Evolutionary conservation across 2,113 vertebrate species (phyloP), one percentile per base, ranked within the genome.

Genomic region (Protomyctophum bolini): DNA sequence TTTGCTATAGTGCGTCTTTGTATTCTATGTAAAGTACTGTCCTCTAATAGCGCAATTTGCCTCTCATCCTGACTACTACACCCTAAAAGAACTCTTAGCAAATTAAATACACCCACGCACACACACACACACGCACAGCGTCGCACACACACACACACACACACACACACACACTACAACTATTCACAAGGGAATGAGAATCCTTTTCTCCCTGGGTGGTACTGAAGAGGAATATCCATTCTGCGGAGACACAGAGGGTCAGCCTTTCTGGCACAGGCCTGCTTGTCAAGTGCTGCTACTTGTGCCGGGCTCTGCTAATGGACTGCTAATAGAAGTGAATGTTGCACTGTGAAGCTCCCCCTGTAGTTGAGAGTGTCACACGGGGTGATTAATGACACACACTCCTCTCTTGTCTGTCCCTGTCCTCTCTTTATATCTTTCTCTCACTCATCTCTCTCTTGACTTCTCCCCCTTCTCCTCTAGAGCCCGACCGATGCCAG

Each of bases 271-370:
- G 83, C 80, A 83, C 74, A 83, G 79, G 81, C 75, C 78, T 76
- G 45, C 78, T 75, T 86, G 88, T 92, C 87, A 91, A 91, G 90
- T 87, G 83, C 71, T 88, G 87, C 83, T 83, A 85, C 90, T 92
- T 73, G 70, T 76, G 79, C 86, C 9, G 83, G 76, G 75, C 87
- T 90, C 85, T 76, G 76, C 93, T 95, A 95, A 95, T 94, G 94
- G 93, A 90, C 73, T 79, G 90, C 80, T 93, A 94, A 95, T 89
- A 92, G 90, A 89, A 85, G 82, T 83, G 80, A 87, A 82, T 86
- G 83, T 86, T 87, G 90, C 82, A 79, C 84, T 81, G 60, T 70
- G 90, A 88, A 74, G 85, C 93, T 90, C 87, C 80, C 33, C 88
- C 67, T 83, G 73, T 86, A 80, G 86, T 92, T 80, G 73, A 84